Evolutionary conservation across 2,888 invertebrate species (phyloP).

Genomic region (Tiliacea citrago): DNA sequence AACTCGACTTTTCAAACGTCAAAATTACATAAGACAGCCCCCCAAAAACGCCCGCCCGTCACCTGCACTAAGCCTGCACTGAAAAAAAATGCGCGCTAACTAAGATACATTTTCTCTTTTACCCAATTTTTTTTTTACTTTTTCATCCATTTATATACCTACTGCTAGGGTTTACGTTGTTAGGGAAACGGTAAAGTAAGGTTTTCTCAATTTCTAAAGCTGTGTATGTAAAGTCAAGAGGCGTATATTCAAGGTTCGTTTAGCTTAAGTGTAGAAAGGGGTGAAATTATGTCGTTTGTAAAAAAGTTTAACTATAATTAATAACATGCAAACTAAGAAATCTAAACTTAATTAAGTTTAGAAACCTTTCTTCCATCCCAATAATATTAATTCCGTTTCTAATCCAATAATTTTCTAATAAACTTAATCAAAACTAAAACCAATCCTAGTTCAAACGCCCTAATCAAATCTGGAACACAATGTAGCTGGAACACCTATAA

Average conservation of each 20-base stretch:
- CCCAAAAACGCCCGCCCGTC: too few species aligned
- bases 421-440: constrained; percentile 47
- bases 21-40: too few species aligned
- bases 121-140: background rate
- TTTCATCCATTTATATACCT: background rate
- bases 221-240: constrained; percentile 16
- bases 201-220: constrained; percentile 20
- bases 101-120: too few species aligned
- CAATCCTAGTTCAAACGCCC: constrained; percentile 27
- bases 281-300: constrained; percentile 19
- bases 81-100: too few species aligned
- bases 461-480: constrained; percentile 46
- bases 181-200: background rate
- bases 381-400: constrained; percentile 15
- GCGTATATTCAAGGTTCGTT: constrained; percentile 38
- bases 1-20: too few species aligned
- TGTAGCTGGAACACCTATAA: constrained; percentile 33
- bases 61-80: too few species aligned
- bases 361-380: background rate
- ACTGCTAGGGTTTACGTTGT: background rate
- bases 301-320: constrained; percentile 9
- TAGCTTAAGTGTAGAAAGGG: constrained; percentile 20
- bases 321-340: constrained; percentile 1
- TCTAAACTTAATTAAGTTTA: constrained; percentile 18
- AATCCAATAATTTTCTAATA: constrained; percentile 24